A percentile compares a stretch with the other conserved stretches of the same genome.
phyloP scores from a whole-genome alignment of 1,140 invertebrate genomes.

The Venustaconcha ellipsiformis region DNA sequence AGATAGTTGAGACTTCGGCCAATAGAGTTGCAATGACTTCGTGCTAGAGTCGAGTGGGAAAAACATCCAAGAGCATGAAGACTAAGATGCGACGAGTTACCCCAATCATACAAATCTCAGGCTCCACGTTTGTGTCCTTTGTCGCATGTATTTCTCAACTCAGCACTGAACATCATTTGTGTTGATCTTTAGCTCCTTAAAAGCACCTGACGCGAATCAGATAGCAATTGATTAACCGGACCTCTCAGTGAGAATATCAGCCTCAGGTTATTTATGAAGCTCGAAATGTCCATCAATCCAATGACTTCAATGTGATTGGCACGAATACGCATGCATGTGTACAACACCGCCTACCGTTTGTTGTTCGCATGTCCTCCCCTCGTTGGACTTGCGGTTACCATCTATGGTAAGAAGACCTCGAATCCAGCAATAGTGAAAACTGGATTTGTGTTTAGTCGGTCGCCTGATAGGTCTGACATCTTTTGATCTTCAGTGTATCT shows the following conservation, averaged over 20 bases:
- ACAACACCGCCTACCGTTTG: conserved; percentile 21
- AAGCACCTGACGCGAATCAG: too few species aligned
- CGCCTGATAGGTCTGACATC: conserved; percentile 3
- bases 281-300: background rate
- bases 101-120: conserved; percentile 19
- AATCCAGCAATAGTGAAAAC: conserved; percentile 10
- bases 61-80: conserved; percentile 7
- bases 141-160: background rate
- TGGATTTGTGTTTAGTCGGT: background rate
- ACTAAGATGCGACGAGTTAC: background rate
- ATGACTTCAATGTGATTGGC: conserved; percentile 25
- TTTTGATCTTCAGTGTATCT: background rate
- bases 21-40: conserved; percentile 12
- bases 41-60: background rate
- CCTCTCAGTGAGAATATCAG: too few species aligned
- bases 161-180: background rate
- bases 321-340: conserved; percentile 24
- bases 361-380: conserved; percentile 5
- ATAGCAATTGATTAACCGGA: too few species aligned
- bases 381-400: background rate
- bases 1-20: conserved; percentile 10
- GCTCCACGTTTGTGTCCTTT: background rate
- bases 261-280: conserved; percentile 3
- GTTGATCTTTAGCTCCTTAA: background rate
- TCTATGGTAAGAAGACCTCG: conserved; percentile 23